phyloP scores from a whole-genome alignment of 1,140 invertebrate genomes.

The Saccostrea echinata region DNA sequence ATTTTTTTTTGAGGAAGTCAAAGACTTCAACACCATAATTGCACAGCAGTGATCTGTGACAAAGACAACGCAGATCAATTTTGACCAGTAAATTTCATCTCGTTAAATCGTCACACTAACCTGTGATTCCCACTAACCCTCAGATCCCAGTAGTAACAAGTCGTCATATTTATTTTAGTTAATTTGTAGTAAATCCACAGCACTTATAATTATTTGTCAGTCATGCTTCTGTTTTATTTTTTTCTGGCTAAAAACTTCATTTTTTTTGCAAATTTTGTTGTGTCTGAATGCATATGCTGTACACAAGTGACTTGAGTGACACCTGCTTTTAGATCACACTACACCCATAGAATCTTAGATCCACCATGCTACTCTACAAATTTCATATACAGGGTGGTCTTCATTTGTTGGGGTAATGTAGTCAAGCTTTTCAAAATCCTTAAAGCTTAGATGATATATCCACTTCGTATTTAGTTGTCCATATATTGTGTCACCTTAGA shows the following conservation, averaged over 20 bases:
- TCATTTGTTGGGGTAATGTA: neutral
- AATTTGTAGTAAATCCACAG: slow-evolving; percentile 25
- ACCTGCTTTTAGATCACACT: slow-evolving; percentile 21
- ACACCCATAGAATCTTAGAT: slow-evolving; percentile 7
- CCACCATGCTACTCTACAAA: neutral
- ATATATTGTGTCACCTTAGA: slow-evolving; percentile 25
- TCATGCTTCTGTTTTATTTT: slow-evolving; percentile 3
- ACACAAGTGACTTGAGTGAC: slow-evolving; percentile 6
- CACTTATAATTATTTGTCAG: slow-evolving; percentile 9
- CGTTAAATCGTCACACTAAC: slow-evolving; percentile 4
- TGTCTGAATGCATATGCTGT: slow-evolving; percentile 32
- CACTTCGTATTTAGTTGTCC: neutral
- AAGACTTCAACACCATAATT: neutral
- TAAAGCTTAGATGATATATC: neutral
- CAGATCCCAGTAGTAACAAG: slow-evolving; percentile 10
- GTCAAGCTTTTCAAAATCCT: neutral
- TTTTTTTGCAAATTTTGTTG: slow-evolving; percentile 28
- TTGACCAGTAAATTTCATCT: slow-evolving; percentile 26
- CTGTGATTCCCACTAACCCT: neutral
- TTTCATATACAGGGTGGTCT: neutral
- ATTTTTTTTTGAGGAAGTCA: neutral
- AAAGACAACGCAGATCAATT: neutral
- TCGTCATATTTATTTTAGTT: slow-evolving; percentile 17
- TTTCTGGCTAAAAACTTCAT: no score
- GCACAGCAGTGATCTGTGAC: neutral